Evolutionary conservation across 2,888 invertebrate species (phyloP), one percentile per base, ranked within the genome.

Genomic region (Zeuzera pyrina): DNA sequence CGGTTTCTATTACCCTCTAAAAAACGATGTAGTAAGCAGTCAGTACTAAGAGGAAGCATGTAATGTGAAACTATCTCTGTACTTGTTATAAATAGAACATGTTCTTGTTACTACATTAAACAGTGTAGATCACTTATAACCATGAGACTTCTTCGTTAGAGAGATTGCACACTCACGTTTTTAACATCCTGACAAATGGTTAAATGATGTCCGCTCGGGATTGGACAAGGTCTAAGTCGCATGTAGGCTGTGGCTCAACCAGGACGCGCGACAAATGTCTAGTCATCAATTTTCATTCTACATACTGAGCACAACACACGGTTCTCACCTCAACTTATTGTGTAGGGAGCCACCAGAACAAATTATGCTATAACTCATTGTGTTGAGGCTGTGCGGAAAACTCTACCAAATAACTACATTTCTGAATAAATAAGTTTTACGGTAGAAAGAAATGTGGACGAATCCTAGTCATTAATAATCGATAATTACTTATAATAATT

Each of bases 321-420:
- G 28, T 28, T 28, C 28, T 49, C 59, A 62, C 59, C 49, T 57
- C 47, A 41, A 44, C 42, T 56, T 56, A 54, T 50, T 55, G 56
- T 54, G 52, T 46, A 6, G 43, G 48, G 42, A 46, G 49, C 51
- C 45, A 52, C 47, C 48, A 49, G 45, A 62, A 65, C 64, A 62
- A 66, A 66, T 65, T 65, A 58, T 61, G 52, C 54, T 54, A 67
- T 67, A 56, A 63, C 52, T 67, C 64, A 64, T 58, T 57, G 49
- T 38, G 46, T 43, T 41, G 41, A 44, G 52, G 45, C 45, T 39
- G 47, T n/a, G 44, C 45, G 45, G 44, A 52, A 57, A 52, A 48
- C 50, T 40, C 31, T 35, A 33, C 43, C 29, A 43, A 43, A 39
- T 42, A 39, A 41, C 39, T 34, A 31, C 29, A 34, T 30, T 19